Conservation (phyloP, 1,140 invertebrate genomes). For the Ladona fulva region DNA sequence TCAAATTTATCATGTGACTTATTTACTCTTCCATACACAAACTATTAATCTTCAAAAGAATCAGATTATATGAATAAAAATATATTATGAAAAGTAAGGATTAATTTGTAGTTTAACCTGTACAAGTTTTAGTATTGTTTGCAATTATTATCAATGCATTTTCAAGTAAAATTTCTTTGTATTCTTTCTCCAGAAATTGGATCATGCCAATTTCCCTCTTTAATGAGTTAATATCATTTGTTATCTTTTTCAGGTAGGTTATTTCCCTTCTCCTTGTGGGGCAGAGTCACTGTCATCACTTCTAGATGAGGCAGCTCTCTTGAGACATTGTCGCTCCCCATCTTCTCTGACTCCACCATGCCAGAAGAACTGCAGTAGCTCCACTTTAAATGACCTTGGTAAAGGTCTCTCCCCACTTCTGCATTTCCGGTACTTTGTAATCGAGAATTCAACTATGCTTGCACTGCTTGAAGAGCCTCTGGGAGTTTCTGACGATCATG, state of each 20-base stretch:
- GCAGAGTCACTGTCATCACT: slow-evolving; percentile 75
- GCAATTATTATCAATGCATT: no score
- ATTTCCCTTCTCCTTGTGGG: slow-evolving; percentile 75
- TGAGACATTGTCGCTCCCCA: slow-evolving; percentile 62
- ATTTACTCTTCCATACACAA: no score
- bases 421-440: slow-evolving; percentile 77
- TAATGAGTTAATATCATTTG: not conserved
- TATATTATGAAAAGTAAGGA: no score
- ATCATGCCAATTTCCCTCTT: not conserved
- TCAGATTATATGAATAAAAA: no score
- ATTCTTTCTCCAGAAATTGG: no score
- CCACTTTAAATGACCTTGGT: not conserved
- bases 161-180: no score
- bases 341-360: slow-evolving; percentile 31
- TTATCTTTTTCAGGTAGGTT: slow-evolving; percentile 49
- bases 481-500: slow-evolving; percentile 44
- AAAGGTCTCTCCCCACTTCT: not conserved
- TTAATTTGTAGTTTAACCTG: no score
- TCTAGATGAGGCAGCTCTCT: slow-evolving; percentile 76
- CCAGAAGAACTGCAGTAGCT: not conserved
- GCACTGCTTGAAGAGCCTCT: slow-evolving; percentile 85
- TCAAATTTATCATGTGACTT: no score
- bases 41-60: no score
- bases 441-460: slow-evolving; percentile 80
- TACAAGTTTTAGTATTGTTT: no score